A percentile compares a stretch with the other conserved stretches of the same genome.
Evolutionary conservation across 1,140 invertebrate genomes (phyloP).

Genomic region (Pogonus chalceus): DNA sequence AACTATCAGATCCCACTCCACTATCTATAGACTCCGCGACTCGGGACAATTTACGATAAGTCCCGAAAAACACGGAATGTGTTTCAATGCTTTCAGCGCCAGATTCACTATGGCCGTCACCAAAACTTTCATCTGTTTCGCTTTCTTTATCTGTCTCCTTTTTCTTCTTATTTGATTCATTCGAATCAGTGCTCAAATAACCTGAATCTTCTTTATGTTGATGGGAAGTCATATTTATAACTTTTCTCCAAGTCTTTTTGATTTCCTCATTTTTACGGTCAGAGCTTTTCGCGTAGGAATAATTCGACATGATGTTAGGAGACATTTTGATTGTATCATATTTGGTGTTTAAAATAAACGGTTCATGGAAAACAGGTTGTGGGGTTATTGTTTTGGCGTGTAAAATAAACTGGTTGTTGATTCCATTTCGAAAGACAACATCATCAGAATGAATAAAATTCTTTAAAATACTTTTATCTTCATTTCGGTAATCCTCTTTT

Average conservation of each 20-base stretch:
- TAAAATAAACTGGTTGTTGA: conserved; percentile 21
- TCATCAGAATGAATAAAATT: conserved; percentile 18
- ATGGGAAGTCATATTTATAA: conserved; percentile 32
- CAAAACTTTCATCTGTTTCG: conserved; percentile 59
- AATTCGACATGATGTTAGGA: conserved; percentile 18
- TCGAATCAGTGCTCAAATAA: conserved; percentile 67
- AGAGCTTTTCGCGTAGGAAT: neutral
- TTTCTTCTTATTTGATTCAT: conserved; percentile 38
- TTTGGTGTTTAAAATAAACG: neutral
- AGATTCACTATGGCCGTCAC: conserved; percentile 69
- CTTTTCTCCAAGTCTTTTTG: conserved; percentile 37
- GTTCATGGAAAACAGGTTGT: neutral
- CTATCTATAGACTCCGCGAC: conserved; percentile 20
- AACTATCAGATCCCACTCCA: conserved; percentile 19
- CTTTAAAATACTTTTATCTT: conserved; percentile 13
- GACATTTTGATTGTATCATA: neutral
- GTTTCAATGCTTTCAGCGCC: conserved; percentile 75
- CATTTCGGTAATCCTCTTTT: conserved; percentile 25
- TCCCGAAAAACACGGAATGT: conserved; percentile 67
- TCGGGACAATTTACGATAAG: conserved; percentile 39
- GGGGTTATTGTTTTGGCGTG: conserved; percentile 11
- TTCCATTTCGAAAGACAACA: conserved; percentile 15
- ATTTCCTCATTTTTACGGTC: conserved; percentile 29
- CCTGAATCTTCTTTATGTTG: conserved; percentile 50
- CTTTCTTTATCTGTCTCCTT: conserved; percentile 47